These are phyloP conservation scores for Typhlichthys subterraneus DNA, from an alignment of 2,797 vertebrate genomes.

Conservation along the genomic window DNA sequence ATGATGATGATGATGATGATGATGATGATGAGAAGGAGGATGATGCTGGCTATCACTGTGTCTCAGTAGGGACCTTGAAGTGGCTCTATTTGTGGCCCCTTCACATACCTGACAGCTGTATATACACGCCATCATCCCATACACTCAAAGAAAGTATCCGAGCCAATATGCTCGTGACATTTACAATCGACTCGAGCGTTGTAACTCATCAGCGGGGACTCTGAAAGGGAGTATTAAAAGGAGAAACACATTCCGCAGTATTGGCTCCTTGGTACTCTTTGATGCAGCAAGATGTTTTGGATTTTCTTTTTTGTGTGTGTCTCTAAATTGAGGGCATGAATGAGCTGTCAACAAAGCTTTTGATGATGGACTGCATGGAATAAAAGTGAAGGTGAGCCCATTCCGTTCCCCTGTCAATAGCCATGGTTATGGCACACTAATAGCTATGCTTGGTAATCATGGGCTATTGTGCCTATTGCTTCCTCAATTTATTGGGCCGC, in stretches of 20 bases:
- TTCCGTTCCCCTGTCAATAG: conserved; percentile 77
- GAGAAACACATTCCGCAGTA: conserved; percentile 58
- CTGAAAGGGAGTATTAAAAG: conserved; percentile 61
- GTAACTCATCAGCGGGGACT: conserved; percentile 56
- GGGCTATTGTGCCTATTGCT: conserved; percentile 74
- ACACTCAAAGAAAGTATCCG: conserved; percentile 60
- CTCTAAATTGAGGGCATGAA: conserved; percentile 65
- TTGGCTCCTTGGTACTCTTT: conserved; percentile 41
- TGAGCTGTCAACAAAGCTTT: conserved; percentile 70
- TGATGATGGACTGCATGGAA: conserved; percentile 71
- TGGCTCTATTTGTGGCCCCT: conserved; percentile 61
- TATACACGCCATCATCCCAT: conserved; percentile 70
- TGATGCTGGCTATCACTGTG: conserved; percentile 69
- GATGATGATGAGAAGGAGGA: conserved; percentile 40
- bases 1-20: conserved; percentile 1
- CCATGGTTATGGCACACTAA: conserved; percentile 74
- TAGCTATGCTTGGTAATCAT: conserved; percentile 78
- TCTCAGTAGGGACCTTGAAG: conserved; percentile 70
- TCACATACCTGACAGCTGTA: conserved; percentile 76
- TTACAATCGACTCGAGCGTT: conserved; percentile 40
- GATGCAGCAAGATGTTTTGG: conserved; percentile 60
- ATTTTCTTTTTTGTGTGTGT: conserved; percentile 27
- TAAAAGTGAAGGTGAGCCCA: conserved; percentile 75
- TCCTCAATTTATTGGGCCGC: conserved; percentile 63
- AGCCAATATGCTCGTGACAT: conserved; percentile 75